A percentile compares a stretch with the other conserved stretches of the same genome.
Conservation (phyloP, 2,888 invertebrate species). For the Endomychus coccineus region DNA sequence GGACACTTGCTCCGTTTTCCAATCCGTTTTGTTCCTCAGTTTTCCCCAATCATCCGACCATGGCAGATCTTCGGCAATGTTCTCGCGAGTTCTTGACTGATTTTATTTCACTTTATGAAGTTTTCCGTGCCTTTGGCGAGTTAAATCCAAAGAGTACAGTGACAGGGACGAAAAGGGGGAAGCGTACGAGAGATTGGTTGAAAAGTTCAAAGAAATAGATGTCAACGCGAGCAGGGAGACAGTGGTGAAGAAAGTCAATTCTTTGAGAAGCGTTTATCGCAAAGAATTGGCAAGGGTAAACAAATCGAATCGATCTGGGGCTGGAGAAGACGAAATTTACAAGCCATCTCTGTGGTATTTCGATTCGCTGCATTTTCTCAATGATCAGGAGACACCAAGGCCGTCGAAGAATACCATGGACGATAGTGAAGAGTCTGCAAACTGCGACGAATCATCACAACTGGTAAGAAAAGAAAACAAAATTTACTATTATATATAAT, state of each 20-base stretch:
- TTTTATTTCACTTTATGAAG: slow-evolving; percentile 23
- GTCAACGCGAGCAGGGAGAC: slow-evolving; percentile 15
- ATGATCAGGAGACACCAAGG: slow-evolving; percentile 9
- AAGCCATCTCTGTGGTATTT: slow-evolving; percentile 11
- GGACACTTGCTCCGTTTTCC: no score
- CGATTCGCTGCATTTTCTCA: slow-evolving; percentile 6
- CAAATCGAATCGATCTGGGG: slow-evolving; percentile 11
- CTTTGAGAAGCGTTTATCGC: slow-evolving; percentile 20
- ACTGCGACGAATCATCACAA: no score
- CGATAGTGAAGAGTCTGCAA: no score
- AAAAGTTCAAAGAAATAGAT: slow-evolving; percentile 20
- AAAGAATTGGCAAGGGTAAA: slow-evolving; percentile 23
- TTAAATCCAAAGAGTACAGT: slow-evolving; percentile 24
- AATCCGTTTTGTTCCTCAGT: no score
- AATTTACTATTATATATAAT: no score
- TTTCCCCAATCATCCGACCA: no score
- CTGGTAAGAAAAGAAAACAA: no score
- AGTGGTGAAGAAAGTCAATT: slow-evolving; percentile 25
- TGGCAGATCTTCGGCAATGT: no score
- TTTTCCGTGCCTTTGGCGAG: slow-evolving; percentile 25
- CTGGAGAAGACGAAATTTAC: slow-evolving; percentile 11
- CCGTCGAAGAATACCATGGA: no score
- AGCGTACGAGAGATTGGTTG: slow-evolving; percentile 18
- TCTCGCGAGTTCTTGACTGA: slow-evolving; percentile 22
- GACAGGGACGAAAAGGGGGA: slow-evolving; percentile 21